Percentiles rank a stretch among this genome's conserved stretches.
Conservation (phyloP, 92 coral and sea anemone species). For the Heteractis magnifica region DNA sequence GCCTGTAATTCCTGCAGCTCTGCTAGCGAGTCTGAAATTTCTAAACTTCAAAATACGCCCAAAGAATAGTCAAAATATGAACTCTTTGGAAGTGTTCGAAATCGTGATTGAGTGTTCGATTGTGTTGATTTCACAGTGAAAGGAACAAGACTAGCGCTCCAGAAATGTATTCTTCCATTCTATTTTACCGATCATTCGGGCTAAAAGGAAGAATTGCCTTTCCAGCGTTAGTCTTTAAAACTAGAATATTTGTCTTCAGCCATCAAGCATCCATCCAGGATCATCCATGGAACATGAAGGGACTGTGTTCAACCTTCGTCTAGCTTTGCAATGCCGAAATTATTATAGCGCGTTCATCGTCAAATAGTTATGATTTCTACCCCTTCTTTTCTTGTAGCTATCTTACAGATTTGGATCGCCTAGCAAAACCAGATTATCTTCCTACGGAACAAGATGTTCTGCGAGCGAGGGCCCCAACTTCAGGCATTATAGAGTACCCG, state of each 20-base stretch:
- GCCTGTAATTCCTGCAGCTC: not conserved
- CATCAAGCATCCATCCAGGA: no score
- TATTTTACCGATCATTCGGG: not conserved
- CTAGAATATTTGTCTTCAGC: no score
- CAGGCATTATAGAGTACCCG: constrained; percentile 98
- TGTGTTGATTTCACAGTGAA: constrained; percentile 28
- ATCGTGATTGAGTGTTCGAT: not conserved
- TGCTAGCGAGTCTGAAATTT: not conserved
- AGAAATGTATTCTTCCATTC: not conserved
- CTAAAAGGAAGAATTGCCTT: not conserved
- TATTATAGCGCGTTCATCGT: not conserved
- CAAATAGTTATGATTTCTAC: constrained; percentile 18
- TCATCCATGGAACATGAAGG: no score
- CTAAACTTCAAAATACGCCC: constrained; percentile 11
- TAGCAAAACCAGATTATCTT: constrained; percentile 86
- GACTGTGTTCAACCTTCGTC: no score
- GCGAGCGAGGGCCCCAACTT: constrained; percentile 97
- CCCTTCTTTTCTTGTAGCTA: constrained; percentile 58
- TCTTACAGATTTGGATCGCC: constrained; percentile 91
- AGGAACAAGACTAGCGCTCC: constrained; percentile 12
- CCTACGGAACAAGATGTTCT: constrained; percentile 98
- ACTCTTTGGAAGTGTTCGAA: not conserved
- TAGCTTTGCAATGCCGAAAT: no score
- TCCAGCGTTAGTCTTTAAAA: no score
- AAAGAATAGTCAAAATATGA: not conserved